These are phyloP conservation scores for Diachrysia chrysitis DNA, from an alignment of 2,888 invertebrate species.

Conservation along the genomic window DNA sequence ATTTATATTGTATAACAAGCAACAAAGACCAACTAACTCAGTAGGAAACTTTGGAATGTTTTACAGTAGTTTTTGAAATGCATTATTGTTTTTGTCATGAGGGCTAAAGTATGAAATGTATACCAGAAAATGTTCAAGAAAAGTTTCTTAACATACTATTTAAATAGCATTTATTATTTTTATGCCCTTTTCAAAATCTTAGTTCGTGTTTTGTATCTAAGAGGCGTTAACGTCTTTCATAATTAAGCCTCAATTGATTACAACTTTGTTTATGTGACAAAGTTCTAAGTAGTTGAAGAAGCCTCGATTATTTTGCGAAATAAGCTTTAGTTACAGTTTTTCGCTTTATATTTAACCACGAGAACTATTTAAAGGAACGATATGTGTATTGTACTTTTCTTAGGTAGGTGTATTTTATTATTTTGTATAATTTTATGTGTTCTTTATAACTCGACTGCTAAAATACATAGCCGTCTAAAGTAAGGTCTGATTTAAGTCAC, in stretches of 20 bases:
- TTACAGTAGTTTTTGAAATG: slow-evolving; percentile 36
- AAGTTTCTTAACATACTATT: slow-evolving; percentile 51
- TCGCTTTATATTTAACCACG: slow-evolving; percentile 17
- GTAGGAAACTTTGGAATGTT: slow-evolving; percentile 21
- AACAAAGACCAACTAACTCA: background rate
- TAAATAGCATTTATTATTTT: slow-evolving; percentile 53
- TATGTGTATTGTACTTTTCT: slow-evolving; percentile 38
- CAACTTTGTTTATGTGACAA: background rate
- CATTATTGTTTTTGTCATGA: slow-evolving; percentile 18
- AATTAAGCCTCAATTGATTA: slow-evolving; percentile 17
- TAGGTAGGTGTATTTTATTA: slow-evolving; percentile 41
- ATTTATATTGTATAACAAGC: background rate
- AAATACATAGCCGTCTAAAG: slow-evolving; percentile 37
- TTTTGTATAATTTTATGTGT: slow-evolving; percentile 42
- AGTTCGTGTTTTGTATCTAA: slow-evolving; percentile 14
- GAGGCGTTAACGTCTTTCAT: background rate
- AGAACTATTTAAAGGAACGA: slow-evolving; percentile 17
- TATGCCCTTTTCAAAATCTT: slow-evolving; percentile 33
- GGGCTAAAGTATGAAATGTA: slow-evolving; percentile 47
- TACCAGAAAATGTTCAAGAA: slow-evolving; percentile 50
- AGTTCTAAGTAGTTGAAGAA: slow-evolving; percentile 11
- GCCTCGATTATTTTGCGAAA: slow-evolving; percentile 22
- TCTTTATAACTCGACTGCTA: slow-evolving; percentile 42
- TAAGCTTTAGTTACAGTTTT: slow-evolving; percentile 13
- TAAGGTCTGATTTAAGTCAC: slow-evolving; percentile 62